Conservation (phyloP, 2,888 invertebrate species). For the Acronicta aceris region DNA sequence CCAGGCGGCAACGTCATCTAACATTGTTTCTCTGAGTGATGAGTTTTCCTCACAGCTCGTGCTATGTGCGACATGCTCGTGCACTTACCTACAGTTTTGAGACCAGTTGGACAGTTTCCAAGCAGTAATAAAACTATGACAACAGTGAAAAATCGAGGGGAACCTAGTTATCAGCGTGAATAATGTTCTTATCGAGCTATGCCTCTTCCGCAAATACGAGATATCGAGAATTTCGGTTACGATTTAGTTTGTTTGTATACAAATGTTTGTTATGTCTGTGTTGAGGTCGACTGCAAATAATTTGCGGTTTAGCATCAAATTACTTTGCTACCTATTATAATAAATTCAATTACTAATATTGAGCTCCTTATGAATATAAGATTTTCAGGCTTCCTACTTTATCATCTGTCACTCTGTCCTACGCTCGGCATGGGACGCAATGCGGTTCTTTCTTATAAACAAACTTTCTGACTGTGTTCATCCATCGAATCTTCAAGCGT, state of each 20-base stretch:
- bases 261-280: constrained; percentile 21
- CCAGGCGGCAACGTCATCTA: too few species aligned
- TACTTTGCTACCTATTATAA: neutral
- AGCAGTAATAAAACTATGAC: constrained; percentile 34
- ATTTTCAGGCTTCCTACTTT: too few species aligned
- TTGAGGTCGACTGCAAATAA: neutral
- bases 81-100: constrained; percentile 12
- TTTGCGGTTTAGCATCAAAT: neutral
- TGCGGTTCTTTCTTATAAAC: too few species aligned
- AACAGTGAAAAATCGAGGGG: constrained; percentile 28
- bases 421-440: too few species aligned
- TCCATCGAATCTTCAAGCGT: too few species aligned
- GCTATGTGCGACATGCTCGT: too few species aligned
- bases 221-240: neutral
- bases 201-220: constrained; percentile 46
- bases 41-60: too few species aligned
- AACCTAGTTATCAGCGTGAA: constrained; percentile 35
- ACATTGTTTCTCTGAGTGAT: too few species aligned
- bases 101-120: constrained; percentile 46
- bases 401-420: too few species aligned
- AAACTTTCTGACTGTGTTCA: too few species aligned
- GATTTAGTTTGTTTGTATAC: constrained; percentile 51
- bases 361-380: too few species aligned
- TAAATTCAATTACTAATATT: neutral
- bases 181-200: constrained; percentile 14